Conservation (phyloP, 2,888 invertebrate species). For the Luffia ferchaultella region DNA sequence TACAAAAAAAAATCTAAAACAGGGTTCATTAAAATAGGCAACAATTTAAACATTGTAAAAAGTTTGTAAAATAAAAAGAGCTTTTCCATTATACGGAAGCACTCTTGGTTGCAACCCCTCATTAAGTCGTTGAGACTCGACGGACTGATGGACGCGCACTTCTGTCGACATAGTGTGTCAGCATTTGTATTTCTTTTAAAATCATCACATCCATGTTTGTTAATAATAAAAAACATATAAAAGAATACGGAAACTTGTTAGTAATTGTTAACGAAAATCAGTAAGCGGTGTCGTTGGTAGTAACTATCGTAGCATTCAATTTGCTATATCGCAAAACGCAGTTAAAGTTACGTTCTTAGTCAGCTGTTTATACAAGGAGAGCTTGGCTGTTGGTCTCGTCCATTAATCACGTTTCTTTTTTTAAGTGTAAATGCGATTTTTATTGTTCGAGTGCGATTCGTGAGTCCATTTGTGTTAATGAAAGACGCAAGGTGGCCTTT, state of each 20-base stretch:
- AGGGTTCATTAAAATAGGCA: slow-evolving; percentile 6
- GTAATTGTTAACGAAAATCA: too few species aligned
- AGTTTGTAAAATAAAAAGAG: slow-evolving; percentile 22
- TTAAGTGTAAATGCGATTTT: slow-evolving; percentile 54
- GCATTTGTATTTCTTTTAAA: neutral
- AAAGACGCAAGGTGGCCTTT: slow-evolving; percentile 49
- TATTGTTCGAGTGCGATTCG: slow-evolving; percentile 42
- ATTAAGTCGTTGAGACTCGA: slow-evolving; percentile 26
- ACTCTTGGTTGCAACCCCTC: slow-evolving; percentile 13
- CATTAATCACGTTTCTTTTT: slow-evolving; percentile 54
- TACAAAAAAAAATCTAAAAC: slow-evolving; percentile 1
- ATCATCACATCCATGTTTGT: too few species aligned
- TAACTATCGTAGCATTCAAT: too few species aligned
- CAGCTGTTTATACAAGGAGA: neutral
- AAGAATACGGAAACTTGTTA: too few species aligned
- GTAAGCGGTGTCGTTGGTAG: too few species aligned
- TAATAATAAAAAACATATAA: too few species aligned
- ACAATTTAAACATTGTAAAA: slow-evolving; percentile 11
- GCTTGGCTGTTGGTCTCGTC: slow-evolving; percentile 17
- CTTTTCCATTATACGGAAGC: slow-evolving; percentile 25
- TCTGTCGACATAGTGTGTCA: neutral
- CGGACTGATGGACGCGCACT: slow-evolving; percentile 7
- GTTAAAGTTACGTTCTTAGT: slow-evolving; percentile 9
- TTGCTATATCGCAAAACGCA: too few species aligned
- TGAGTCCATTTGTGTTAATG: slow-evolving; percentile 54